phyloP scores from a whole-genome alignment of 2,797 vertebrate species.

The Acipenser transmontanus region DNA sequence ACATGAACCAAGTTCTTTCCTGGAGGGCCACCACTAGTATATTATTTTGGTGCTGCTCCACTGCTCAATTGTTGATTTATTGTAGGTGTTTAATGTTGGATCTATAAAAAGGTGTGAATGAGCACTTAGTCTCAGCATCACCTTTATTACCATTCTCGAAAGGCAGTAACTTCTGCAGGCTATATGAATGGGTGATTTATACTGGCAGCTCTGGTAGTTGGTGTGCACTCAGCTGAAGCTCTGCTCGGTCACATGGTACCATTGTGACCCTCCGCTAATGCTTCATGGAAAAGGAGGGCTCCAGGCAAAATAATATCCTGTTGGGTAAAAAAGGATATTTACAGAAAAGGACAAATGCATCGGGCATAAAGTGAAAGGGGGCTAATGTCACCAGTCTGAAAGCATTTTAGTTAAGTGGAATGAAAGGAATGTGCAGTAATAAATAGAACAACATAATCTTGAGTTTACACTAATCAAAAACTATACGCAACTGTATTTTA shows the following conservation, averaged over 20 bases:
- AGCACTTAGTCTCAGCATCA: not conserved
- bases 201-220: not conserved
- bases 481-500: too few species aligned
- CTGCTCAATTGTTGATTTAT: not conserved
- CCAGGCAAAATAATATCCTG: not conserved
- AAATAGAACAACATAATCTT: too few species aligned
- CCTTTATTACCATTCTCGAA: not conserved
- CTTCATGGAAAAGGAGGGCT: not conserved
- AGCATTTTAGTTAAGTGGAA: not conserved
- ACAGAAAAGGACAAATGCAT: not conserved
- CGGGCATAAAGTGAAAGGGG: not conserved
- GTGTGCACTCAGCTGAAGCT: not conserved
- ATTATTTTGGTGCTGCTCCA: not conserved
- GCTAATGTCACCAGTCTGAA: not conserved
- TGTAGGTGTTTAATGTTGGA: slow-evolving; percentile 3
- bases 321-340: not conserved
- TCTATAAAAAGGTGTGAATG: slow-evolving; percentile 8
- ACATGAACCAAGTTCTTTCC: not conserved
- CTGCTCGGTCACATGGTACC: not conserved
- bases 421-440: too few species aligned
- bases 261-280: not conserved
- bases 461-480: too few species aligned
- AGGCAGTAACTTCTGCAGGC: not conserved
- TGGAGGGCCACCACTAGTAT: too few species aligned
- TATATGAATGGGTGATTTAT: slow-evolving; percentile 3